Evolutionary conservation across 2,113 vertebrate genomes (phyloP), one percentile per base, ranked within the genome.

Genomic region (Muscicapa adusta): DNA sequence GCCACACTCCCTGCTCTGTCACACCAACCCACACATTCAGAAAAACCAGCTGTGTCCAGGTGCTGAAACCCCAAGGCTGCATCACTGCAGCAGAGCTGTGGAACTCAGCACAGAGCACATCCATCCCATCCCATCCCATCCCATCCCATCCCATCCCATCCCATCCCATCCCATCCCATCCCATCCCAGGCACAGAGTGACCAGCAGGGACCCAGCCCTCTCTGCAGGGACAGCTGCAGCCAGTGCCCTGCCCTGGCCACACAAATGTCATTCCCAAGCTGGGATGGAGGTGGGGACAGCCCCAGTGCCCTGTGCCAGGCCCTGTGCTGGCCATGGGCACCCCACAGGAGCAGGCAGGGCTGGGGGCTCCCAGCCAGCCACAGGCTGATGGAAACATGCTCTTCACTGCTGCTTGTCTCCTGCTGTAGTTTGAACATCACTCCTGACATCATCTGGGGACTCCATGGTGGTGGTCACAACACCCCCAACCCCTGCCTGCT

Each of bases 71-170:
- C 24, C 60, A 1, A 2, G 16, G 36, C 23, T 7, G 34, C 47
- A 8, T 1, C 5, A 0, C 9, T 4, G 48, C 67, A 25, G 34
- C 53, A 9, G 8, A 10, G 61, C 40, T 17, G 56, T 6, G 7
- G 56, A 33, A 4, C 0, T 1, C 42, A 22, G 29, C 4, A 8
- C 17, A 14, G 45, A 38, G 50, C 6, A 0, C 5, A 0, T 3
- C 14, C n/a, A 50, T 50, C 13, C 48, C 48, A 50, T 48, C 47
- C 47, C 47, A 48, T 48, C 47, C 47, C 12, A 48, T 24, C 45
- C 47, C 47, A 48, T 48, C 47, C 47, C 47, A 48, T 48, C 47
- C 47, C 45, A 47, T 47, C 10, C 47, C 47, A 48, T 43, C 42
- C 19, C 22, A 48, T 48, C 22, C 47, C 47, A 50, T 24, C 47